Evolutionary conservation across 1,140 invertebrate genomes (phyloP), one percentile per base, ranked within the genome.

Genomic region (Helicoverpa zea): DNA sequence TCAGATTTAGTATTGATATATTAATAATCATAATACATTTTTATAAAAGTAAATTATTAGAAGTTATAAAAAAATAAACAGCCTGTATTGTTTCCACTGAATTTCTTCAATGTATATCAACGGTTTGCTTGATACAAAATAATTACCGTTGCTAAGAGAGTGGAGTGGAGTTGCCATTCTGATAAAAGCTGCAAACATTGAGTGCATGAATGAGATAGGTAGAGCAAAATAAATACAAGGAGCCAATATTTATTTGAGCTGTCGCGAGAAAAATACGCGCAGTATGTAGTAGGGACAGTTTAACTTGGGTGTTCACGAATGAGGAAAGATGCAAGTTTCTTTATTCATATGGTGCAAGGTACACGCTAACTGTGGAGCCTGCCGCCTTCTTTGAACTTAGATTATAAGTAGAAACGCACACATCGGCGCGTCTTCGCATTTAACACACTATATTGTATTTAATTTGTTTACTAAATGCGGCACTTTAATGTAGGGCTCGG

Each of bases 401-500:
- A 51, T 47, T 82, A 87, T 93, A 93, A 93, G 84, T 88, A 81
- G 80, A 88, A 85, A 83, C 77, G 66, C 83, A 92, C 85, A 93
- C 92, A 80, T 86, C 90, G 91, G 90, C 83, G 80, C 81, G 84
- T 87, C 87, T 91, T 88, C 83, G 82, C 88, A 82, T 87, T 93
- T 93, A 91, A 89, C 89, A 79, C 89, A 86, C 86, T 87, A 86
- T 90, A 92, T 93, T 91, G 89, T 80, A 81, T 85, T 84, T 91
- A 93, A 91, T 92, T 90, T 91, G 90, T 93, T 91, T 88, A 83
- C 84, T 56, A 73, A 78, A 84, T 52, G 89, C 90, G 90, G 91
- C 90, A 82, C 90, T 93, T 91, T 92, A 92, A 93, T 92, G 88
- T 92, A 86, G 90, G 83, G 84, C 89, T 79, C 88, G 90, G 89